phyloP scores from a whole-genome alignment of 2,113 vertebrate genomes.

The Polypterus bichir region DNA sequence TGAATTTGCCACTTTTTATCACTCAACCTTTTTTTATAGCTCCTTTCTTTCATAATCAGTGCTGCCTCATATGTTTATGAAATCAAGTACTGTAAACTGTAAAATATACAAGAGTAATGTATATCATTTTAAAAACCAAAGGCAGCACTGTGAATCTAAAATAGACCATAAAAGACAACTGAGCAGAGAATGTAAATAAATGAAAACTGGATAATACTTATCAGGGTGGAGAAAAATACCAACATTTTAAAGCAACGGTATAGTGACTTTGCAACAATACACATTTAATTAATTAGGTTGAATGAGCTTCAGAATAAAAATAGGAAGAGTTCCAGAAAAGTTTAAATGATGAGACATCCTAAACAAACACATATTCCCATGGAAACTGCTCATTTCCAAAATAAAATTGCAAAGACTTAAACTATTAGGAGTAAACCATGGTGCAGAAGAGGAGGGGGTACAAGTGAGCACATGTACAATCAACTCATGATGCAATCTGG shows the following conservation, averaged over 20 bases:
- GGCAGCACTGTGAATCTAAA: too few species aligned
- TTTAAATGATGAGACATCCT: not conserved
- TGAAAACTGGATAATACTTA: too few species aligned
- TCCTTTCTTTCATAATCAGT: not conserved
- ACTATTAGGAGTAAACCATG: conserved; percentile 8
- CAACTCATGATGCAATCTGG: conserved; percentile 1
- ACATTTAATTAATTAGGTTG: not conserved
- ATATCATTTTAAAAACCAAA: too few species aligned
- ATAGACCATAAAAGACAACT: too few species aligned
- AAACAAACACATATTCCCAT: conserved; percentile 10
- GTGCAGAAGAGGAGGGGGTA: not conserved
- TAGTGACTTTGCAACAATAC: too few species aligned
- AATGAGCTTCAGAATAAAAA: not conserved
- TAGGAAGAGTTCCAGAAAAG: not conserved
- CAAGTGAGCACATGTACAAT: not conserved
- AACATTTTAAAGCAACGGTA: too few species aligned
- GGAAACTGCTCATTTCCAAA: too few species aligned
- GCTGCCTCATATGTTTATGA: too few species aligned
- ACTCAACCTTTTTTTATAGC: conserved; percentile 3
- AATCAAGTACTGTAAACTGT: too few species aligned
- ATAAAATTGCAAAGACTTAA: conserved; percentile 4
- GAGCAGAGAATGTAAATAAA: too few species aligned
- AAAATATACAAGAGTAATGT: too few species aligned
- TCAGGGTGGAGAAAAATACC: too few species aligned
- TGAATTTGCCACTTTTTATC: conserved; percentile 11